Evolutionary conservation across 2,797 vertebrate species (phyloP), one percentile per base, ranked within the genome.

Genomic region (Hylomyscus alleni): DNA sequence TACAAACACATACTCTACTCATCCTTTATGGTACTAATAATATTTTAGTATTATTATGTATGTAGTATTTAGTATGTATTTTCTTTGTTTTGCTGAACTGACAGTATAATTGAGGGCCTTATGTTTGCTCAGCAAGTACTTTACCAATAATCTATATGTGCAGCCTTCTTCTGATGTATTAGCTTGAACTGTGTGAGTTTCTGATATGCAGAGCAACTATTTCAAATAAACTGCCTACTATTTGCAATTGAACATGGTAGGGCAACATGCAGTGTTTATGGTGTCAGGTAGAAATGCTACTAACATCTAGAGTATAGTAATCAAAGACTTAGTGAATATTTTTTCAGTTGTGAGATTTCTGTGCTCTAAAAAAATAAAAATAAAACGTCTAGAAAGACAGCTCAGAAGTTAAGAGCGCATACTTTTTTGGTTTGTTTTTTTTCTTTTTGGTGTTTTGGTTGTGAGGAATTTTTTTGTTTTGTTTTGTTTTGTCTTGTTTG

Each of bases 191-290:
- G 14, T 58, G 54, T 65, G 7, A 31, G 4, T 77, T 77, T 94
- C 50, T 89, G 60, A 76, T 52, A 19, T 81, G 47, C 0, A 72
- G 31, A 85, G 67, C 20, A 87, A 14, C 11, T 81, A 22, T 52
- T 89, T 95, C 47, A 73, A 56, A 31, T 34, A 91, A 20, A 88
- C 22, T 85, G 14, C 29, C 15, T 81, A 52, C 22, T 91, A 29
- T 17, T 80, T 94, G 37, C 81, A 31, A 73, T 90, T 83, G 83
- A 80, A 75, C 77, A 91, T 65, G 56, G 15, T 90, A 84, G 62
- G 78, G 72, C 40, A 75, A 29, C 78, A 77, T 80, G 78, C 4
- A n/a, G 1, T 84, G 31, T 44, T 95, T 94, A 26, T 29, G 22
- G 40, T 47, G 2, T 84, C 26, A 34, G 50, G 20, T 75, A 67